Evolutionary conservation across 2,888 invertebrate genomes (phyloP), one percentile per base, ranked within the genome.

Genomic region (Pandemis cinnamomeana): DNA sequence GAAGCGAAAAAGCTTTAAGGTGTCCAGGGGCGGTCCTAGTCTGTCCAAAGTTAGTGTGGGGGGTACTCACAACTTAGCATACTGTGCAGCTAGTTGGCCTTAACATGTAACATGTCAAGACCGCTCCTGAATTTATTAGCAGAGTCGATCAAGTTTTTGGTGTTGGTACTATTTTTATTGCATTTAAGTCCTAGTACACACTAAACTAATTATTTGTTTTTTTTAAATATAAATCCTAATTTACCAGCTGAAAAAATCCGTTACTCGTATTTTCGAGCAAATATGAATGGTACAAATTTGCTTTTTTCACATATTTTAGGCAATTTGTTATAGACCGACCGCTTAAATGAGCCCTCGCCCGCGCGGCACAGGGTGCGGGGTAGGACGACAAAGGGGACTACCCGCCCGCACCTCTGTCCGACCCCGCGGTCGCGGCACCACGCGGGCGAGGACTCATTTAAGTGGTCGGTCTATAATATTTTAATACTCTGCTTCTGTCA

Each of bases 1-100:
- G 73, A 76, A 76, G 71, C 76, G 60, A 67, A 55, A 71, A 68
- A 69, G 76, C 62, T 61, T 58, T 63, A 27, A 58, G 53, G 62
- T 42, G 42, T 20, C 15, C 67, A 71, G 13, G 67, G 27, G 60
- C 60, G 48, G 46, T 20, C 51, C 20, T 71, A 51, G 15, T 5
- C 8, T 46, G n/a, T 42, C n/a, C 10, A 7, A 15, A 53, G 66
- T 27, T 10, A 8, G 36, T 36, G 66, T 8, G 27, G 6, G 8
- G 10, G 10, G 44, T 10, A 10, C 44, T 20, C 55, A 20, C 55
- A 51, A 51, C 20, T 8, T 6, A 20, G 55, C 15, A 55, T 20
- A 55, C n/a, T n/a, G 15, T 46, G 51, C 51, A 13, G 8, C 44
- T 7, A 20, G 48, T 13, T 13, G 48, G 48, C 48, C 48, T 13